Conservation (phyloP, 2,888 invertebrate genomes). For the Tenthredo livida region DNA sequence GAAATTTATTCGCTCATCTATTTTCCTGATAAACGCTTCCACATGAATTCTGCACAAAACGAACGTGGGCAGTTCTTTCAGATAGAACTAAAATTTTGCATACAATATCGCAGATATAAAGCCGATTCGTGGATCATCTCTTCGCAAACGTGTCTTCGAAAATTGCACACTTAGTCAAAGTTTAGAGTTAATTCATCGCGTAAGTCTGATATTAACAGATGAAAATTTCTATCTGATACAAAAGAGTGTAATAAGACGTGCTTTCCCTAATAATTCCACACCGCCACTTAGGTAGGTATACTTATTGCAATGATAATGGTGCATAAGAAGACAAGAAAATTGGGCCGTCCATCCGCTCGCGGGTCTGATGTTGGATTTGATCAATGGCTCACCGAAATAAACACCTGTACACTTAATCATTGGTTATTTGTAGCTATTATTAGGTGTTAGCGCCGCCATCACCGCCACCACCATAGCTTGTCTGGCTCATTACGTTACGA, state of each 20-base stretch:
- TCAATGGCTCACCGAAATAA: constrained; percentile 55
- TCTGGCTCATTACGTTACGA: constrained; percentile 59
- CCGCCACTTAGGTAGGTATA: not conserved
- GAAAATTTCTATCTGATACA: constrained; percentile 2
- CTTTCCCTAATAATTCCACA: not conserved
- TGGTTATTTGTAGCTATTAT: constrained; percentile 64
- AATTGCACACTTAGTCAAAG: no score
- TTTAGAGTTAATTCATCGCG: not conserved
- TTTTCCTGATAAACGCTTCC: no score
- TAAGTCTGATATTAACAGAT: not conserved
- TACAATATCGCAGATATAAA: no score
- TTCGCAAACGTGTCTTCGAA: no score
- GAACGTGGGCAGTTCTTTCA: no score
- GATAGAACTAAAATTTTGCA: no score
- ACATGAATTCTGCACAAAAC: not conserved
- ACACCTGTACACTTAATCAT: constrained; percentile 67
- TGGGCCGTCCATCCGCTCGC: constrained; percentile 26
- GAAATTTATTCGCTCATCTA: no score
- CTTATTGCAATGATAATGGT: constrained; percentile 24
- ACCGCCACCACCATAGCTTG: constrained; percentile 50
- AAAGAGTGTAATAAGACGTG: not conserved
- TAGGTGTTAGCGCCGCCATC: constrained; percentile 50
- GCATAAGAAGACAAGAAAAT: constrained; percentile 33
- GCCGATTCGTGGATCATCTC: no score
- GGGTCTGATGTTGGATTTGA: constrained; percentile 29